A percentile compares a stretch with the other conserved stretches of the same genome.
Conservation (phyloP, 2,797 vertebrate species). For the Trematomus bernacchii region DNA sequence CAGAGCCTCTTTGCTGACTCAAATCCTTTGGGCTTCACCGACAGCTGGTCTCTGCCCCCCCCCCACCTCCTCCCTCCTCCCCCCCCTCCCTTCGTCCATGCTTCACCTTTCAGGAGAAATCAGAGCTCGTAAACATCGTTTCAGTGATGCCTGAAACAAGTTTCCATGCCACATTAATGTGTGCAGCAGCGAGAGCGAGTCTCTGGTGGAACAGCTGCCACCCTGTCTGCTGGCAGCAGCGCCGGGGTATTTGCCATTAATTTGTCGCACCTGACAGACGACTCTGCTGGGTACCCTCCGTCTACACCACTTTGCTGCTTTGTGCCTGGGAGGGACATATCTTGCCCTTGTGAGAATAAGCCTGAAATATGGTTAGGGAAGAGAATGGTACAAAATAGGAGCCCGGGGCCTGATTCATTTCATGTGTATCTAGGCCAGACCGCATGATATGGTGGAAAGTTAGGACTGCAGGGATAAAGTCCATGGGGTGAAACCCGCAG, state of each 20-base stretch:
- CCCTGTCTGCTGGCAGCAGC: conserved; percentile 69
- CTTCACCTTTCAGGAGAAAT: conserved; percentile 78
- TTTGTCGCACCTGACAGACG: conserved; percentile 80
- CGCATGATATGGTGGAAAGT: conserved; percentile 55
- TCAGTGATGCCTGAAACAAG: conserved; percentile 72
- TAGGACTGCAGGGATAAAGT: conserved; percentile 34
- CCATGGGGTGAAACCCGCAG: conserved; percentile 24
- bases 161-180: conserved; percentile 75
- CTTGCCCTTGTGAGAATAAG: conserved; percentile 77
- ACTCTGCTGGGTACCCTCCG: conserved; percentile 70
- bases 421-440: conserved; percentile 74
- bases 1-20: conserved; percentile 79
- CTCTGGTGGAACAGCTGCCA: conserved; percentile 74
- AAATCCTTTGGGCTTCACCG: conserved; percentile 73
- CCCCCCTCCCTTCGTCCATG: conserved; percentile 63
- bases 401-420: conserved; percentile 66
- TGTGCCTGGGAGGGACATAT: conserved; percentile 72
- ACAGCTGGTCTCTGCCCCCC: conserved; percentile 80
- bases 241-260: conserved; percentile 74
- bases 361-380: conserved; percentile 75
- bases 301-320: conserved; percentile 72
- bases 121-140: conserved; percentile 72
- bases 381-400: conserved; percentile 70
- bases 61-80: too few species aligned
- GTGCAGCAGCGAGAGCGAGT: conserved; percentile 54